Conservation (phyloP, 2,113 vertebrate species). For the Mobula birostris region DNA sequence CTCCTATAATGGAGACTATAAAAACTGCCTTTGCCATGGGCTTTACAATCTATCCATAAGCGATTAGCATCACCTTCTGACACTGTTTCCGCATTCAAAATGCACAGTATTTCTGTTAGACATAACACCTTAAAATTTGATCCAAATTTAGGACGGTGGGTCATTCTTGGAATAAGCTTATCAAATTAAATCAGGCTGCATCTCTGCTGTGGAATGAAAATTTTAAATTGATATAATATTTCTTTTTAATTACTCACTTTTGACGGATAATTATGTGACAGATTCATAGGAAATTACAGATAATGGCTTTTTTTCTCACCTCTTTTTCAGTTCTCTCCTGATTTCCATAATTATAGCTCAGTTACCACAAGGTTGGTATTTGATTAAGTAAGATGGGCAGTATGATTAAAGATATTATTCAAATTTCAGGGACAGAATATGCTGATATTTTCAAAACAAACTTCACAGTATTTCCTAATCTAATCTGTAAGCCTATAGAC, state of each 20-base stretch:
- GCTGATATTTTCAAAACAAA: neutral
- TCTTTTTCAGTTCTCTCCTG: neutral
- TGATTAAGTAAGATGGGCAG: neutral
- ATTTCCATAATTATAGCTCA: neutral
- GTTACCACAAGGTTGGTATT: neutral
- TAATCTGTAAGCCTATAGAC: neutral
- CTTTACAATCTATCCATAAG: neutral
- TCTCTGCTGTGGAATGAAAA: neutral
- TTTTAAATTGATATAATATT: neutral
- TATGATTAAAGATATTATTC: neutral
- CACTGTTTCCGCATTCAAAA: neutral
- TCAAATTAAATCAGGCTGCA: neutral
- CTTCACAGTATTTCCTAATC: neutral
- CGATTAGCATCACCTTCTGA: neutral
- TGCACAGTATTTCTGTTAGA: neutral
- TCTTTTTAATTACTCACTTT: neutral
- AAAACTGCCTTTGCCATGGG: neutral
- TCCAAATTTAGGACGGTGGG: neutral
- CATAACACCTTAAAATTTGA: neutral
- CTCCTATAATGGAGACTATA: neutral
- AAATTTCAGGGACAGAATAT: neutral
- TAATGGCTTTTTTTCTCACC: neutral
- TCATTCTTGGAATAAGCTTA: neutral
- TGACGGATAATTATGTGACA: neutral
- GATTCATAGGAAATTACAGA: neutral